Evolutionary conservation across 2,888 invertebrate species (phyloP).

Genomic region (Limnephilus auricula): DNA sequence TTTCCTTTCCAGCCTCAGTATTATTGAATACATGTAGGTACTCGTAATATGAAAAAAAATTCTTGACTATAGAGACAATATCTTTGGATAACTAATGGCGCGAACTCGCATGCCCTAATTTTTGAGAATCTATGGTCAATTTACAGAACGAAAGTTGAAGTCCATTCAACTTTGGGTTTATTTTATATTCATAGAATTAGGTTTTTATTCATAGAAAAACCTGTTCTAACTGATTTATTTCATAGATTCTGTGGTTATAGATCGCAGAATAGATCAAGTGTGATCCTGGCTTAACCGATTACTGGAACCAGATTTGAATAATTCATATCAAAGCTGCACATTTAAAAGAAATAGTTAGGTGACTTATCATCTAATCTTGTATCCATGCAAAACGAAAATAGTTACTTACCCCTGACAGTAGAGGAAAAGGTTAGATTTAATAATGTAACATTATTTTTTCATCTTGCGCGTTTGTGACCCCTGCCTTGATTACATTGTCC

Average conservation of each 20-base stretch:
- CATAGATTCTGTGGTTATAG: too few relatives aligned
- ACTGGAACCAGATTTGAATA: background rate
- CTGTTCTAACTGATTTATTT: too few relatives aligned
- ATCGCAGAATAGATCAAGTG: too few relatives aligned
- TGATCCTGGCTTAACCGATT: background rate
- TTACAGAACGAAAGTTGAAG: too few relatives aligned
- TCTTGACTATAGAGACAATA: background rate
- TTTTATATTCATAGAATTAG: too few relatives aligned
- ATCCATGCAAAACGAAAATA: background rate
- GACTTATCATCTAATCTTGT: background rate
- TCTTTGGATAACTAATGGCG: background rate
- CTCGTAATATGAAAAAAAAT: too few relatives aligned
- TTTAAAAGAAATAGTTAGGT: background rate
- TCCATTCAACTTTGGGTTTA: too few relatives aligned
- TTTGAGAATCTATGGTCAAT: too few relatives aligned
- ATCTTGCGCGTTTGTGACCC: background rate
- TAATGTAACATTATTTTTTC: background rate
- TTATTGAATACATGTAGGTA: too few relatives aligned
- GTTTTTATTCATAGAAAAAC: too few relatives aligned
- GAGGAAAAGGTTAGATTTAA: background rate
- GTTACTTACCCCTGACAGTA: background rate
- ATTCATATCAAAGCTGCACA: background rate
- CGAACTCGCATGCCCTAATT: too few relatives aligned
- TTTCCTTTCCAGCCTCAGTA: too few relatives aligned
- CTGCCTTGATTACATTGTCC: background rate